Evolutionary conservation across 1,140 invertebrate genomes (phyloP).

Genomic region (Heliconius melpomene): DNA sequence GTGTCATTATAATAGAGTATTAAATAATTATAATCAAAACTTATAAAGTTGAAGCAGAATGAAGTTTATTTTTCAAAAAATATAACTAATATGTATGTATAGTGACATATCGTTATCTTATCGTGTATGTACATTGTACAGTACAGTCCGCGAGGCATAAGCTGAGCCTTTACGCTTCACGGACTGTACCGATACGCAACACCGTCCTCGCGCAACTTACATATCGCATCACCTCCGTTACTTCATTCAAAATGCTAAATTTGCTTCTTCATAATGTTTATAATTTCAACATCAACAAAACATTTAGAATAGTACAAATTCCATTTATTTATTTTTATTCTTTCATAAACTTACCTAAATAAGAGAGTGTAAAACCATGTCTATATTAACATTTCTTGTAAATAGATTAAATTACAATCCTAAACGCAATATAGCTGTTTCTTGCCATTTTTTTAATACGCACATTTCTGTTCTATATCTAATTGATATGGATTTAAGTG

Average conservation of each 20-base stretch:
- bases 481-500: background rate
- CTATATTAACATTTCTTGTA: background rate
- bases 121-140: slow-evolving; percentile 45
- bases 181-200: slow-evolving; percentile 28
- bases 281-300: too few species aligned
- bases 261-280: background rate
- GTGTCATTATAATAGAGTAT: background rate
- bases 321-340: background rate
- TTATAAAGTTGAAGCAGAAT: slow-evolving; percentile 41
- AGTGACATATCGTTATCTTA: slow-evolving; percentile 53
- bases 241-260: background rate
- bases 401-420: background rate
- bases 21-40: slow-evolving; percentile 37
- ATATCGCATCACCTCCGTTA: slow-evolving; percentile 59
- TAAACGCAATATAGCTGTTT: background rate
- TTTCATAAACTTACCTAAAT: background rate
- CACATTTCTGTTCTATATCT: background rate
- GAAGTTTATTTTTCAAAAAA: slow-evolving; percentile 50
- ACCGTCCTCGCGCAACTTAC: slow-evolving; percentile 71
- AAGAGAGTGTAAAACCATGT: background rate
- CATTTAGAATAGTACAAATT: background rate
- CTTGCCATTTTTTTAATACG: background rate
- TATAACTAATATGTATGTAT: slow-evolving; percentile 34
- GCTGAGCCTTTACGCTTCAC: too few species aligned
- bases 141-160: background rate